phyloP scores from a whole-genome alignment of 2,113 vertebrate species.

The Microcebus murinus region DNA sequence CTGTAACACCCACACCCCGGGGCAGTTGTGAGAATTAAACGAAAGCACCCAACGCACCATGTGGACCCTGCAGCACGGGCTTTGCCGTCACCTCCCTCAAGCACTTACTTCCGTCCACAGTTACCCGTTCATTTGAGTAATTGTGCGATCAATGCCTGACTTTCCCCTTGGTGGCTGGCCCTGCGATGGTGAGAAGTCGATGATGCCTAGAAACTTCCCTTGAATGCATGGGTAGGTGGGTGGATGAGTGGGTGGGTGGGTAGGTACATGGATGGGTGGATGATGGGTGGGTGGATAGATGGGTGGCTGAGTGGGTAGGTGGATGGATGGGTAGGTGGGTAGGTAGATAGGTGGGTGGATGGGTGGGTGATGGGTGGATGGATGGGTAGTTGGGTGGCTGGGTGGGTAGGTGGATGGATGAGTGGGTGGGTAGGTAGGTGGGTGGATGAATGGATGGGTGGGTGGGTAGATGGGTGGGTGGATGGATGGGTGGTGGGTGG shows the following conservation, averaged over 20 bases:
- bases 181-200: neutral
- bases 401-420: too few species aligned
- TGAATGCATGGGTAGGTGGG: neutral
- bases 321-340: neutral
- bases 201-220: too few species aligned
- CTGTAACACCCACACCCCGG: neutral
- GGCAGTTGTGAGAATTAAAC: neutral
- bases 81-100: neutral
- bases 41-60: too few species aligned
- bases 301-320: fast-evolving
- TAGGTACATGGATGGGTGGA: neutral
- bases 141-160: fast-evolving
- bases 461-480: neutral
- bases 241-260: neutral
- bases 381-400: neutral
- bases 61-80: too few species aligned
- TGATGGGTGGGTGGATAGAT: neutral
- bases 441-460: neutral
- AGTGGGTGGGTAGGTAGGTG: too few species aligned
- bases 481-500: neutral
- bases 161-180: neutral
- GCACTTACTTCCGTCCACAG: neutral
- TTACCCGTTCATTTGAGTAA: neutral
- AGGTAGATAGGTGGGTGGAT: neutral
- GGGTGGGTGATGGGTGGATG: neutral